Evolutionary conservation across 2,888 invertebrate species (phyloP), one percentile per base, ranked within the genome.

Genomic region (Resseliella maxima): DNA sequence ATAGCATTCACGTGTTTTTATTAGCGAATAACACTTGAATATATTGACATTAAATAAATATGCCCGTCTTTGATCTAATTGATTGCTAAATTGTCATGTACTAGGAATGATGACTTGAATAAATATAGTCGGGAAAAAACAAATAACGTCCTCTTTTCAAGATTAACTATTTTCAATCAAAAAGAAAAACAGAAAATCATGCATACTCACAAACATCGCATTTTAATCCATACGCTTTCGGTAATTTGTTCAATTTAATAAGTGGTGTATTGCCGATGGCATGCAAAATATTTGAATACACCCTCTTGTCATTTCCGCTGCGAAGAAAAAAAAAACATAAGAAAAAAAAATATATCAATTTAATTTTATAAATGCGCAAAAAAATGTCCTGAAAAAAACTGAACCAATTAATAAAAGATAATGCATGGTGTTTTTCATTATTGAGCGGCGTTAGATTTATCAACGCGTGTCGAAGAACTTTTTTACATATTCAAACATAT

Each of bases 211-310:
- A 95, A 91, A 98, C 94, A 90, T 97, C 95, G 90, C 97, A 98
- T 90, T 96, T 93, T 81, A 98, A 92, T 41, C 96, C 96, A 90
- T 94, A 93, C 64, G 93, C 91, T 90, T 95, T 93, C 0, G 97
- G 96, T 89, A 98, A 96, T 88, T 93, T 94, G 88, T 95, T 95
- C 27, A 98, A 92, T 89, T 93, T 94, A 1, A 98, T 94, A 89
- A 98, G 89, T 0, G 97, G 97, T 2, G 97, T 97, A 90, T 95
- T 95, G 83, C 97, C 98, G 90, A 98, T 95, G 2, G 93, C 94
- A 88, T 94, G 92, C 46, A 97, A 92, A 88, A 97, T 94, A 89
- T 95, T 92, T 0, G 95, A 94, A 86, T 94, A 90, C 72, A 94
- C 92, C 90, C 94, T 94, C 87, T 92, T 92, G 85, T 92, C 92